Conservation (phyloP, 2,797 vertebrate species). For the Muscicapa comitata region DNA sequence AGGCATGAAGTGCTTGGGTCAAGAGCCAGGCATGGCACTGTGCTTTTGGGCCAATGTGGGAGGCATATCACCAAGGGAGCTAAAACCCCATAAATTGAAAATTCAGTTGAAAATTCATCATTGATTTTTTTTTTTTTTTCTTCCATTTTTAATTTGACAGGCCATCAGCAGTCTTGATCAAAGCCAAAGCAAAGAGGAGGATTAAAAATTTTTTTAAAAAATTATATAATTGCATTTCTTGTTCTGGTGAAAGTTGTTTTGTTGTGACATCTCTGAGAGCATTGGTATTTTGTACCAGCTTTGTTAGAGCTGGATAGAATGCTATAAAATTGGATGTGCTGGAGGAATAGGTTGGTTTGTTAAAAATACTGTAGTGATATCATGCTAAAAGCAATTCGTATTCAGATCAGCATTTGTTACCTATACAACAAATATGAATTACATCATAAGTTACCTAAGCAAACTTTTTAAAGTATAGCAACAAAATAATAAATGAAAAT, state of each 20-base stretch:
- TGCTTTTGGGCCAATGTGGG: not conserved
- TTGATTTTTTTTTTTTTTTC: not conserved
- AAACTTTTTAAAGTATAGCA: not conserved
- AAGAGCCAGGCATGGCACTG: not conserved
- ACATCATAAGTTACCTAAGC: not conserved
- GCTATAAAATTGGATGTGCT: not conserved
- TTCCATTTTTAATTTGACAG: not conserved
- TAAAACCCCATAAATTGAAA: not conserved
- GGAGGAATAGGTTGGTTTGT: not conserved
- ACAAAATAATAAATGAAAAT: not conserved
- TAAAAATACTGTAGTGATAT: not conserved
- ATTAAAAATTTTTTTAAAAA: not conserved
- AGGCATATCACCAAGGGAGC: not conserved
- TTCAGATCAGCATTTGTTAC: not conserved
- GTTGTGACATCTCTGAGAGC: slow-evolving; percentile 7
- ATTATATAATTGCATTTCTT: not conserved
- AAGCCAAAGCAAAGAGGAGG: not conserved
- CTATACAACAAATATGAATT: not conserved
- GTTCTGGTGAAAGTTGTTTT: not conserved
- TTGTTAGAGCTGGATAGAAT: not conserved
- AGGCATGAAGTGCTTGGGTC: not conserved
- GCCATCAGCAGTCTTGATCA: not conserved
- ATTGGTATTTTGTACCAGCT: not conserved
- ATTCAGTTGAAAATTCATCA: not conserved
- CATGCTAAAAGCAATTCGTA: not conserved